Percentiles rank a stretch among this genome's conserved stretches.
These are phyloP conservation scores for Zaprionus gabonicus DNA, from an alignment of 1,140 invertebrate genomes.

Conservation along the genomic window DNA sequence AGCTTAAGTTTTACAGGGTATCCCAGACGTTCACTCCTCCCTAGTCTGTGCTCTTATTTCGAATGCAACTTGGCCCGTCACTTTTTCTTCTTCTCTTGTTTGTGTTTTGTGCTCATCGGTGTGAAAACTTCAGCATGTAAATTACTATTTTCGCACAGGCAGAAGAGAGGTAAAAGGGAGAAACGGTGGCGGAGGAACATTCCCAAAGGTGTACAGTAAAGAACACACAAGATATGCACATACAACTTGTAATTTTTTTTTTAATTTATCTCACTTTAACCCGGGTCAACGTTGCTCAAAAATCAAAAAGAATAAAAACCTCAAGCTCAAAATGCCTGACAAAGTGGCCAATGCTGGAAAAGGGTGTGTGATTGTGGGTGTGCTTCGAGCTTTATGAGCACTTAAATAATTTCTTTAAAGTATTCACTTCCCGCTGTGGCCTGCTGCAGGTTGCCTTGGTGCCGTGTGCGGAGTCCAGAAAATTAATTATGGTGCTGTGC, in stretches of 20 bases:
- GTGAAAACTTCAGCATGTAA: conserved; percentile 65
- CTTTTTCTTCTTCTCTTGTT: conserved; percentile 32
- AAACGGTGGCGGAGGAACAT: too few species aligned
- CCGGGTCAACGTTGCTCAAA: conserved; percentile 1
- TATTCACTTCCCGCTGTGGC: conserved; percentile 10
- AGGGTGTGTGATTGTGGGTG: neutral
- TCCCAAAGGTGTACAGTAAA: conserved; percentile 4
- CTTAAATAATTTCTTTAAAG: conserved; percentile 11
- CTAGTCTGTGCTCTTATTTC: neutral
- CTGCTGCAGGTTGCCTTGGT: neutral
- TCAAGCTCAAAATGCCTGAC: neutral
- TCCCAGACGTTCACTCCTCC: neutral
- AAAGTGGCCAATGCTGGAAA: neutral
- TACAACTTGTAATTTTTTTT: conserved; percentile 5
- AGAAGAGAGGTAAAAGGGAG: neutral
- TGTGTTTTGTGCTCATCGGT: conserved; percentile 58
- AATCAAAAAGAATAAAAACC: neutral
- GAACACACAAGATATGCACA: conserved; percentile 9
- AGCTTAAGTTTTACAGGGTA: neutral
- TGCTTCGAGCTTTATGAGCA: too few species aligned
- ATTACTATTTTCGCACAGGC: conserved; percentile 56
- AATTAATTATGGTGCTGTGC: conserved; percentile 48
- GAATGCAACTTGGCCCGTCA: conserved; percentile 23
- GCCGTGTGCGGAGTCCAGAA: neutral
- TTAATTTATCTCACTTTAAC: conserved; percentile 40